Base-by-base conservation (phyloP, 2,113 vertebrate species). In the Coregonus clupeaformis region DNA sequence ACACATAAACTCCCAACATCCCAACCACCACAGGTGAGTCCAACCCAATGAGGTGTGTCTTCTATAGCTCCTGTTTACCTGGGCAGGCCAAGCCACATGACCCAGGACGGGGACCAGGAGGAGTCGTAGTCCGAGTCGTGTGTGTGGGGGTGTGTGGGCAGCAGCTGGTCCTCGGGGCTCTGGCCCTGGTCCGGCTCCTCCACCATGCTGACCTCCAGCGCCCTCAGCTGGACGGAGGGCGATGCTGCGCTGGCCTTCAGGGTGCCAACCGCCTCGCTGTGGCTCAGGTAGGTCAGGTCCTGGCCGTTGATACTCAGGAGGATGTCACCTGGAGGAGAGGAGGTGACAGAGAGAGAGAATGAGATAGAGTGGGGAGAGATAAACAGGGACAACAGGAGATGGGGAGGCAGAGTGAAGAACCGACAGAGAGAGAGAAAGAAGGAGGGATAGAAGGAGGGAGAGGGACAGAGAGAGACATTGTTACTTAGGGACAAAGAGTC, bases 21-120 rank as follows among this genome's bases (percentile, higher is more conserved):
- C 49, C 13, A 5, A 18, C 13, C 49, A 4, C 49, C 47, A 12
- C 47, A 49, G 47, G 47, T 36, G 32, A 36, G 32, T 36, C 32
- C 11, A n/a, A 29, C 62, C 16, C 36, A 36, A 36, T 7, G 6
- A 36, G 32, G 32, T 9, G 5, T 12, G 7, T 47, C 32, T 72
- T 52, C 59, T 5, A 24, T 22, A 16, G 1, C 1, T 18, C 16
- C 18, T 69, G 20, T 78, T 80, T 87, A 98, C 97, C 97, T 98
- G 68, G 97, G 97, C 67, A 98, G 94, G 36, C 97, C 96, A 16
- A 99, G 93, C 98, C 98, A 99, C 96, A 98, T 96, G 85, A 99
- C 90, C 98, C 98, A 99, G 0, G 98, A 98, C 0, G 98, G 97
- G 3, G 98, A 99, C 98, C 98, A 99, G 82, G 94, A 97, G 82